phyloP scores from a whole-genome alignment of 2,888 invertebrate genomes.

The Mamestra brassicae region DNA sequence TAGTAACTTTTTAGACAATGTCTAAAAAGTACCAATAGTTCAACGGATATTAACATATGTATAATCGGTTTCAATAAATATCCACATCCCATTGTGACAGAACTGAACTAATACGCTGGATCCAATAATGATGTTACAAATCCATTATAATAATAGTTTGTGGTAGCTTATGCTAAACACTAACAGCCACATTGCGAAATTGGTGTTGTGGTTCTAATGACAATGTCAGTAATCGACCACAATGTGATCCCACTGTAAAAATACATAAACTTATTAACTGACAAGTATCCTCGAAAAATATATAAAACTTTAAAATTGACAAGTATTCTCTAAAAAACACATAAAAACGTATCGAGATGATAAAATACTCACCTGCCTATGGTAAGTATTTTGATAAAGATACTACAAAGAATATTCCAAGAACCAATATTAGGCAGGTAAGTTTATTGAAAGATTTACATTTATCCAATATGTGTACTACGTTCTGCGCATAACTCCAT shows the following conservation, averaged over 20 bases:
- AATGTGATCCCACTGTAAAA: neutral
- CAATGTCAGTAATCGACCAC: conserved; percentile 19
- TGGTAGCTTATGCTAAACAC: conserved; percentile 31
- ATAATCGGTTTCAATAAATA: conserved; percentile 6
- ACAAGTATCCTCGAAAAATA: too few species aligned
- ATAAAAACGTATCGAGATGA: neutral
- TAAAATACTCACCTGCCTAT: neutral
- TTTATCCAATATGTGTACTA: conserved; percentile 12
- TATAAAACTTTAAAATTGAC: too few species aligned
- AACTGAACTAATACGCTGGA: conserved; percentile 16
- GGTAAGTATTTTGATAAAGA: neutral
- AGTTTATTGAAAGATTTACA: conserved; percentile 30
- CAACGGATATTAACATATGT: neutral
- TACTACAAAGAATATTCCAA: conserved; percentile 1
- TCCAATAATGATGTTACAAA: conserved; percentile 36
- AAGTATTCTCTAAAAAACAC: too few species aligned
- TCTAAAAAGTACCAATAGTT: neutral
- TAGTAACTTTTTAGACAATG: too few species aligned
- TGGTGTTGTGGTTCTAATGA: conserved; percentile 25
- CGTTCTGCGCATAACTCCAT: conserved; percentile 23
- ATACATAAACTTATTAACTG: neutral
- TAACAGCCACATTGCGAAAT: conserved; percentile 39
- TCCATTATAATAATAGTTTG: conserved; percentile 38
- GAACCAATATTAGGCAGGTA: neutral
- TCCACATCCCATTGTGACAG: neutral